Base-by-base conservation (phyloP, 2,797 vertebrate genomes). In the Enteromius thamalakanensis region DNA sequence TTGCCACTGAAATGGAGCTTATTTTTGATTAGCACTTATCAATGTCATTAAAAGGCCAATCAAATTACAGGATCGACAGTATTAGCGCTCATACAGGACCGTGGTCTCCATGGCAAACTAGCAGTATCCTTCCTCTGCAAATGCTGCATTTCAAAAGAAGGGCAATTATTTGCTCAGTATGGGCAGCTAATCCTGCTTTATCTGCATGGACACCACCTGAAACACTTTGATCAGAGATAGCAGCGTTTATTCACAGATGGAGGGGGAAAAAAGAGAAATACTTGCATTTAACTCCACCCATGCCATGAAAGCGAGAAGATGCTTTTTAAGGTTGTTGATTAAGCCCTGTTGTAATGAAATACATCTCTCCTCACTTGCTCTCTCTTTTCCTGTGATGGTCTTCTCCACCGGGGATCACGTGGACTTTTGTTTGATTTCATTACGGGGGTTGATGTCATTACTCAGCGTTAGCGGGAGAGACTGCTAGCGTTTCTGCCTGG, bases 161-260 rank as follows among this genome's bases (percentile, higher is more conserved):
- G 93, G 91, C 92, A 93, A 93, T 94, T 95, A 95, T 95, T 96
- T 95, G 92, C 93, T 94, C 92, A 92, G 93, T 92, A 93, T 93
- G 91, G 64, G 89, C 91, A 58, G 40, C 75, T 94, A 95, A 94
- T 94, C 91, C 94, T 79, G 34, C 85, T 95, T 94, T 94, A 94
- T 95, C 95, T 94, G 93, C 94, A 93, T 92, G 93, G 93, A 95
- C 93, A 93, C 92, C 90, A 89, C 91, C 93, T 92, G 88, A 91
- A 91, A 92, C 84, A 92, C 92, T 94, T 94, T 94, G 94, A 95
- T 95, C 93, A 92, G 87, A 92, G 89, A 40, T 60, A 62, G 53
- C 14, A 55, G 64, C 4, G 40, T 81, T 72, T 71, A 71, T 62
- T 11, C 79, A 60, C 68, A 72, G 68, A 72, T 37, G 19, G 58